Percentiles rank a stretch among this genome's conserved stretches.
These are phyloP conservation scores for Agapostemon virescens DNA, from an alignment of 2,888 invertebrate species.

Conservation along the genomic window DNA sequence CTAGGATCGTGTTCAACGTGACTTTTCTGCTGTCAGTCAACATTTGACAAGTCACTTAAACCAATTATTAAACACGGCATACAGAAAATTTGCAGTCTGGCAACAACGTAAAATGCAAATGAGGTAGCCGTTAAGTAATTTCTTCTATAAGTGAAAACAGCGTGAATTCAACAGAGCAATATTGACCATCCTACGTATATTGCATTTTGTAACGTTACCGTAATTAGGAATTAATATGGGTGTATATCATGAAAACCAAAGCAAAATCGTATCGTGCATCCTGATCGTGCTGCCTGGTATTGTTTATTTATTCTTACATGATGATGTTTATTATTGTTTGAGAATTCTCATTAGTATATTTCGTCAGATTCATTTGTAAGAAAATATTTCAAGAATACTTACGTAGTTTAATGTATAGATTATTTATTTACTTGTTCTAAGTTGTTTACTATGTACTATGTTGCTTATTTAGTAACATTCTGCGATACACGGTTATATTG, in stretches of 20 bases:
- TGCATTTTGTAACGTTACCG: slow-evolving; percentile 74
- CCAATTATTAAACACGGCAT: slow-evolving; percentile 92
- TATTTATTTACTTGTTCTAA: slow-evolving; percentile 64
- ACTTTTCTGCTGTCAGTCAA: slow-evolving; percentile 90
- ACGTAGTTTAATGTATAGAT: slow-evolving; percentile 52
- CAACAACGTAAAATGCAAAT: slow-evolving; percentile 85
- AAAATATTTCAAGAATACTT: slow-evolving; percentile 43
- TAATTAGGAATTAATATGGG: slow-evolving; percentile 64
- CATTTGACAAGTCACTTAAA: slow-evolving; percentile 93
- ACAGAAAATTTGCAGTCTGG: slow-evolving; percentile 93
- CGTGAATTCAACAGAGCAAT: slow-evolving; percentile 71
- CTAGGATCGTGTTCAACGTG: slow-evolving; percentile 90
- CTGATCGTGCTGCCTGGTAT: slow-evolving; percentile 56
- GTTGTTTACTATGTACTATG: slow-evolving; percentile 26
- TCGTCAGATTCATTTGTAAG: slow-evolving; percentile 43
- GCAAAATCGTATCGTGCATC: slow-evolving; percentile 59
- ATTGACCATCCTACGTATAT: slow-evolving; percentile 68
- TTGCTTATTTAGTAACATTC: slow-evolving; percentile 32
- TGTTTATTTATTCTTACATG: slow-evolving; percentile 70
- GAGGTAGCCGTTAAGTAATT: slow-evolving; percentile 75
- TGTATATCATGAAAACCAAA: slow-evolving; percentile 71
- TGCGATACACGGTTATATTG: slow-evolving; percentile 4
- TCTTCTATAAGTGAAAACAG: slow-evolving; percentile 55
- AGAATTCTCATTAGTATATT: slow-evolving; percentile 42
- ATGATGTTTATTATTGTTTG: slow-evolving; percentile 59